These are phyloP conservation scores for Heliconius himera DNA, from an alignment of 1,140 invertebrate species.

Conservation along the genomic window DNA sequence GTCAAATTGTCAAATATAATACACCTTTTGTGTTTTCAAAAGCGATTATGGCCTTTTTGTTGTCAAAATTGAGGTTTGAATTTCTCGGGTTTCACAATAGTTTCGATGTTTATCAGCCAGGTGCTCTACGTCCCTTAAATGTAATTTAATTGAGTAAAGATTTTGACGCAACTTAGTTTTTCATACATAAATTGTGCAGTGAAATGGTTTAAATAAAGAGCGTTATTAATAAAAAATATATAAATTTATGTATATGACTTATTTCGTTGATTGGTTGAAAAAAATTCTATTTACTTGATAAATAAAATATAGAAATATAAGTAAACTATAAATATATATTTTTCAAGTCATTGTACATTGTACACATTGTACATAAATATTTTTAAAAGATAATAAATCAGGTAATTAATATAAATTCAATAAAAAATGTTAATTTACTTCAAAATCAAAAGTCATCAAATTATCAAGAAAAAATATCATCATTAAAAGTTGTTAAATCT, in stretches of 20 bases:
- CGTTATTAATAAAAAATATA: neutral
- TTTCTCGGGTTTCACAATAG: slow-evolving; percentile 79
- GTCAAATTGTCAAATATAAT: slow-evolving; percentile 81
- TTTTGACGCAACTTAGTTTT: slow-evolving; percentile 14
- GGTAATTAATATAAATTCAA: no score
- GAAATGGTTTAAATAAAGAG: neutral
- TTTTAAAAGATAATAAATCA: neutral
- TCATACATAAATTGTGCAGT: neutral
- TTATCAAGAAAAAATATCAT: no score
- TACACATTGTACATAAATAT: neutral
- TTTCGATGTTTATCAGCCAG: slow-evolving; percentile 79
- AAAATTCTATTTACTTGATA: no score
- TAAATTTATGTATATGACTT: no score
- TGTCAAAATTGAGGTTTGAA: slow-evolving; percentile 80
- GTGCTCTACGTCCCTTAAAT: slow-evolving; percentile 71
- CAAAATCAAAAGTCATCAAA: no score
- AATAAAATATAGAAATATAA: no score
- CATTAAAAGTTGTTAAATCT: no score
- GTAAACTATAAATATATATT: no score
- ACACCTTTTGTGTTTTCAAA: slow-evolving; percentile 73
- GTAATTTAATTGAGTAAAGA: slow-evolving; percentile 73
- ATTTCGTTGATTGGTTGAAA: no score
- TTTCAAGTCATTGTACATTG: neutral
- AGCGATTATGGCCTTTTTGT: slow-evolving; percentile 81
- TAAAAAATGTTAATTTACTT: neutral